Conservation (phyloP, 2,113 vertebrate genomes). For the Etheostoma cragini region DNA sequence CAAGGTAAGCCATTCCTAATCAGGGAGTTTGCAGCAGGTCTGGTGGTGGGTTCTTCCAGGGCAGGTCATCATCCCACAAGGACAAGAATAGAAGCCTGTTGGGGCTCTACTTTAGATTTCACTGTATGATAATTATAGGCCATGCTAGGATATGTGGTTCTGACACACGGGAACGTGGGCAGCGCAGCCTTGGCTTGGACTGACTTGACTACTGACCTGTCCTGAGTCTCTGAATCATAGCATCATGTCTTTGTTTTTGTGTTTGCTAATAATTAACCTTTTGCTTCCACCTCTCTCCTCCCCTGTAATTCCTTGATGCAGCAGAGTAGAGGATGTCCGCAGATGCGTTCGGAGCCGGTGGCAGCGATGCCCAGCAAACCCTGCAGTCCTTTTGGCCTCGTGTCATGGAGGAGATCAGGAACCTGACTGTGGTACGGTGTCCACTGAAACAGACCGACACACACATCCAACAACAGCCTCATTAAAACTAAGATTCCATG, state of each 20-base stretch:
- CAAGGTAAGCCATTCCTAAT: constrained; percentile 47
- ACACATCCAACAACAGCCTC: not conserved
- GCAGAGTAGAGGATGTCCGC: constrained; percentile 89
- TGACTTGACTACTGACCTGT: constrained; percentile 1
- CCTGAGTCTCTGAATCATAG: not conserved
- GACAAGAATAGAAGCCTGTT: constrained; percentile 57
- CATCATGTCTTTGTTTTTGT: constrained; percentile 6
- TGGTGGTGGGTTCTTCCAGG: constrained; percentile 35
- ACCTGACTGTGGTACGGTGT: constrained; percentile 92
- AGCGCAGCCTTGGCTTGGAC: constrained; percentile 17
- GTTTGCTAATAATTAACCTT: constrained; percentile 5
- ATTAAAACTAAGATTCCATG: not conserved
- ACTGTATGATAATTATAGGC: constrained; percentile 63
- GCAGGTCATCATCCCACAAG: constrained; percentile 52
- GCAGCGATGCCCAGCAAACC: constrained; percentile 95
- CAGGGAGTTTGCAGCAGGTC: constrained; percentile 16
- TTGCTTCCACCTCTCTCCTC: not conserved
- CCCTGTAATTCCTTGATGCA: constrained; percentile 55
- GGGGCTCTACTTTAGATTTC: constrained; percentile 58
- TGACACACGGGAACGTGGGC: constrained; percentile 44
- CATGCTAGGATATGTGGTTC: constrained; percentile 43
- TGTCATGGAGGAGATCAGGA: constrained; percentile 98
- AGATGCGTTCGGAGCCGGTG: constrained; percentile 90
- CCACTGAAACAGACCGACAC: not conserved
- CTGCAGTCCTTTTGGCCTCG: constrained; percentile 98